Conservation (phyloP, 2,888 invertebrate species). For the Acanthosoma haemorrhoidale region DNA sequence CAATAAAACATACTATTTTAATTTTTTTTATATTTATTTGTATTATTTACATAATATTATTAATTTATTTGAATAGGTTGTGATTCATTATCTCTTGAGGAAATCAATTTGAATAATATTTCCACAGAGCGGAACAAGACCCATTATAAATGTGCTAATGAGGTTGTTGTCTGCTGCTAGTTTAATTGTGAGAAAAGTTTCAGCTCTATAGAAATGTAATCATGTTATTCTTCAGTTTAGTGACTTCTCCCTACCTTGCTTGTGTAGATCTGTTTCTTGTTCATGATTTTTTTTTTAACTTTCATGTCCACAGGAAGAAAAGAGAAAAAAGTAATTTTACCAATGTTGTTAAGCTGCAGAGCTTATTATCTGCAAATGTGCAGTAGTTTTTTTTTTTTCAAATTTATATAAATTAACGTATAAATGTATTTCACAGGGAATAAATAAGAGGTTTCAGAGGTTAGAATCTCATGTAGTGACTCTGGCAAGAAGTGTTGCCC, state of each 20-base stretch:
- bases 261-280: not conserved
- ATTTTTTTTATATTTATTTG: no score
- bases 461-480: slow-evolving; percentile 89
- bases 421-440: no score
- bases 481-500: slow-evolving; percentile 81
- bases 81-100: not conserved
- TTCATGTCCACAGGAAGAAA: not conserved
- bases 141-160: not conserved
- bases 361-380: no score
- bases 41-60: no score
- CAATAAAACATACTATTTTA: no score
- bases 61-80: not conserved
- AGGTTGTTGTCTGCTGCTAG: not conserved
- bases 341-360: no score
- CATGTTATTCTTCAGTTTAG: slow-evolving; percentile 6
- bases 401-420: no score
- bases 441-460: slow-evolving; percentile 80
- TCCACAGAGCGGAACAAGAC: not conserved
- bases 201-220: not conserved
- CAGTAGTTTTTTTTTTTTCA: no score
- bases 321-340: not conserved
- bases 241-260: not conserved
- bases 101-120: not conserved
- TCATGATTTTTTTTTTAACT: not conserved
- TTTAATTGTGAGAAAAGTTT: slow-evolving; percentile 10